These are phyloP conservation scores for Scaptomyza reducta DNA, from an alignment of 2,888 invertebrate genomes.

Conservation along the genomic window DNA sequence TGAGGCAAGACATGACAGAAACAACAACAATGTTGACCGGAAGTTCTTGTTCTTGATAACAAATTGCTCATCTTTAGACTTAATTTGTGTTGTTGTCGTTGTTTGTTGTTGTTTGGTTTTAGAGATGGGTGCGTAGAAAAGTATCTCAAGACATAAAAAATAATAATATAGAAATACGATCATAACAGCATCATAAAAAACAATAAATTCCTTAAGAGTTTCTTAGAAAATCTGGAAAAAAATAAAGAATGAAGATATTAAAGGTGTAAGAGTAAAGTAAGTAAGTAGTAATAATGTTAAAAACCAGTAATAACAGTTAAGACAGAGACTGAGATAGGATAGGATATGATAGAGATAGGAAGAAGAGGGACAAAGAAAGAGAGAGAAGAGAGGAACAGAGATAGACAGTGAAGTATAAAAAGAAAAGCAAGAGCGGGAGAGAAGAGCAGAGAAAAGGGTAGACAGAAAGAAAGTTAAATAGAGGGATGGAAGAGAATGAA, in stretches of 20 bases:
- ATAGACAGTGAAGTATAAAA: too few relatives aligned
- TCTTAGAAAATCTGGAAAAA: not conserved
- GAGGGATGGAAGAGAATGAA: too few relatives aligned
- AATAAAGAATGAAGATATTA: not conserved
- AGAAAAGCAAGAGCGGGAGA: too few relatives aligned
- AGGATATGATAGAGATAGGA: not conserved
- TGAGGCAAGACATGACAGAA: slow-evolving; percentile 27
- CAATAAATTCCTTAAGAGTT: not conserved
- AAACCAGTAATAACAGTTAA: too few relatives aligned
- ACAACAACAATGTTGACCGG: slow-evolving; percentile 60
- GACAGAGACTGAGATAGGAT: not conserved
- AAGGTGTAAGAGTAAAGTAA: not conserved
- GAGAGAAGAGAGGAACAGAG: too few relatives aligned
- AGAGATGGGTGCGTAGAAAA: slow-evolving; percentile 5
- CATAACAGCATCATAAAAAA: not conserved
- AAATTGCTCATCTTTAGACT: slow-evolving; percentile 63
- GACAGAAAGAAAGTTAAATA: too few relatives aligned
- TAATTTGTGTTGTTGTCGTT: slow-evolving; percentile 1
- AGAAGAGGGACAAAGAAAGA: not conserved
- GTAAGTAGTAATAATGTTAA: not conserved
- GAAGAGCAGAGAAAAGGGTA: too few relatives aligned
- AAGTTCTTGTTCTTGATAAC: slow-evolving; percentile 81
- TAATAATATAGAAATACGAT: not conserved
- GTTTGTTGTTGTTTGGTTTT: not conserved
- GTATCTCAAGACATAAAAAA: not conserved